Evolutionary conservation across 1,140 invertebrate species (phyloP).

Genomic region (Caenorhabditis inopinata): DNA sequence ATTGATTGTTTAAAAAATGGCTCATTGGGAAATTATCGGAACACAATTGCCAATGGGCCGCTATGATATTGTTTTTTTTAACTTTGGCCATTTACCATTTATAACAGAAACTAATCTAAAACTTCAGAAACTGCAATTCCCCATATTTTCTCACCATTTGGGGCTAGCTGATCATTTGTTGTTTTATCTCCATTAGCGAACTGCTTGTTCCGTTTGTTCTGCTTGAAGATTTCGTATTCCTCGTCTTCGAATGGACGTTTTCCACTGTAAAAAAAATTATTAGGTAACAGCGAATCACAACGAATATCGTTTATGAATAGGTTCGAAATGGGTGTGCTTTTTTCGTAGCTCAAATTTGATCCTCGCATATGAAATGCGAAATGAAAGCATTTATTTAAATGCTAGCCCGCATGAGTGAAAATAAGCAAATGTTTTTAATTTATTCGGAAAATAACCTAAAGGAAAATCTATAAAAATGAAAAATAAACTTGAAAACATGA

Average conservation of each 20-base stretch:
- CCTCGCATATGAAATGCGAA: no score
- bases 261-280: not conserved
- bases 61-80: no score
- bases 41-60: no score
- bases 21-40: no score
- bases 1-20: no score
- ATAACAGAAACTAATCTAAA: not conserved
- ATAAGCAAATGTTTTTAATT: not conserved
- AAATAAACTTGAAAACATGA: not conserved
- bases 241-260: constrained; percentile 35
- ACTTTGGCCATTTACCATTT: no score
- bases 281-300: not conserved
- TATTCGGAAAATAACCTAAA: not conserved
- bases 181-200: constrained; percentile 32
- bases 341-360: no score
- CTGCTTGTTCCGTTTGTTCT: constrained; percentile 17
- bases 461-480: not conserved
- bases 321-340: no score
- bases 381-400: no score
- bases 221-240: constrained; percentile 33
- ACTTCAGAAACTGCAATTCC: not conserved
- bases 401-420: no score
- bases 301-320: no score
- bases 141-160: not conserved
- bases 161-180: constrained; percentile 28